Conservation (phyloP, 2,888 invertebrate species). For the Orthosia incerta region DNA sequence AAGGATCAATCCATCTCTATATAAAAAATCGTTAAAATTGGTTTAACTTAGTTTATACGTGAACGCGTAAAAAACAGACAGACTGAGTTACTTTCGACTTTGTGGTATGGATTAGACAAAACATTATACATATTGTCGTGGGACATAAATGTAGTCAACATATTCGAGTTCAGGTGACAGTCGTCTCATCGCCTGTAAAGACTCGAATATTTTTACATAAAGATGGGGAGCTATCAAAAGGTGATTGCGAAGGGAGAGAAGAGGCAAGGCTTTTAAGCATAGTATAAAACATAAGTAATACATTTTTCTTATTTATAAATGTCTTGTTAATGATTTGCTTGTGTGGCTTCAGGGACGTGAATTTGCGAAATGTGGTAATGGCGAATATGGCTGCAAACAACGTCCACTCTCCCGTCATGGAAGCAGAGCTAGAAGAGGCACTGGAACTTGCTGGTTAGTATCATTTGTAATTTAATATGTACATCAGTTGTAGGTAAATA, state of each 20-base stretch:
- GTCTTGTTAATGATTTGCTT: neutral
- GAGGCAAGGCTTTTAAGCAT: conserved; percentile 35
- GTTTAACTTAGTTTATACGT: too few species aligned
- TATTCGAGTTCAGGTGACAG: conserved; percentile 7
- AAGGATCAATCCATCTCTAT: too few species aligned
- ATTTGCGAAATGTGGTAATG: conserved; percentile 54
- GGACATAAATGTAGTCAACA: neutral
- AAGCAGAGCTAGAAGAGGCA: conserved; percentile 80
- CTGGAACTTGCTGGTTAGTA: conserved; percentile 79
- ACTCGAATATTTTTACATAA: neutral
- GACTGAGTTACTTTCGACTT: too few species aligned
- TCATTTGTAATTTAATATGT: too few species aligned
- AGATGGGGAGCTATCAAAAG: conserved; percentile 20
- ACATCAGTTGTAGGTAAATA: too few species aligned
- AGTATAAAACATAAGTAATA: too few species aligned
- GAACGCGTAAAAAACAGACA: too few species aligned
- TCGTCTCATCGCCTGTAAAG: neutral
- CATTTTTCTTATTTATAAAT: neutral
- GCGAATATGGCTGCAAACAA: conserved; percentile 34
- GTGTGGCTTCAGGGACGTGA: conserved; percentile 43
- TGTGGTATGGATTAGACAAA: neutral
- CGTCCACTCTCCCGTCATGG: conserved; percentile 51
- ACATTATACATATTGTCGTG: neutral
- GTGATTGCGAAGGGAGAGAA: conserved; percentile 39
- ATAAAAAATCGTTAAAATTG: too few species aligned